Conservation (phyloP, 2,113 vertebrate species). For the Terrapene triunguis region DNA sequence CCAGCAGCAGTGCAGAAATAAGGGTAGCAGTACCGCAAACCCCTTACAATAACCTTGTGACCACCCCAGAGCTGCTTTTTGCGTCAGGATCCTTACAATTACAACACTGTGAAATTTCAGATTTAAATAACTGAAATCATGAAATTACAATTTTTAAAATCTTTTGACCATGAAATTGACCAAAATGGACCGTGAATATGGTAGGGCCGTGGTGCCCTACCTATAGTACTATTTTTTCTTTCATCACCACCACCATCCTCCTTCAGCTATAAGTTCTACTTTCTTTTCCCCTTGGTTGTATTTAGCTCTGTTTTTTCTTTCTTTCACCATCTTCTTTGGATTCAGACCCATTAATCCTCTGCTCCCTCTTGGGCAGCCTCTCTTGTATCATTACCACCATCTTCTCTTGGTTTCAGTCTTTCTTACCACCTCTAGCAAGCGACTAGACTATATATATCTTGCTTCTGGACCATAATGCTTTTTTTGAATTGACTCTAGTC, state of each 20-base stretch:
- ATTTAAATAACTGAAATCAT: too few relatives aligned
- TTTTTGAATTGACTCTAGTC: not conserved
- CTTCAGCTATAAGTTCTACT: not conserved
- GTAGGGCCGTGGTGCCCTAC: too few relatives aligned
- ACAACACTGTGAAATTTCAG: too few relatives aligned
- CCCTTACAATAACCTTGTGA: too few relatives aligned
- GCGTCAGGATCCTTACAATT: too few relatives aligned
- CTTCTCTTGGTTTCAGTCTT: not conserved
- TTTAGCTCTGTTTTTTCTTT: not conserved
- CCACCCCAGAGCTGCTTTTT: too few relatives aligned
- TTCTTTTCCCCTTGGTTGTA: not conserved
- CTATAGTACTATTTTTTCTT: not conserved
- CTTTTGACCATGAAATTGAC: too few relatives aligned
- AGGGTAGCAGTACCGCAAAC: too few relatives aligned
- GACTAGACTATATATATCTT: not conserved
- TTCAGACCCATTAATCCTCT: not conserved
- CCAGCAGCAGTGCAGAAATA: too few relatives aligned
- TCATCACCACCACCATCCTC: not conserved
- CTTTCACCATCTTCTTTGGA: not conserved
- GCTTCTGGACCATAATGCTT: not conserved
- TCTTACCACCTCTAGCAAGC: not conserved
- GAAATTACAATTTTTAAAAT: too few relatives aligned
- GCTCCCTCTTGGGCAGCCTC: not conserved
- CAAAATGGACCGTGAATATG: too few relatives aligned
- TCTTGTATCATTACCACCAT: not conserved